A percentile compares a stretch with the other conserved stretches of the same genome.
phyloP scores from a whole-genome alignment of 2,797 vertebrate genomes.

The Myotis pilosus region DNA sequence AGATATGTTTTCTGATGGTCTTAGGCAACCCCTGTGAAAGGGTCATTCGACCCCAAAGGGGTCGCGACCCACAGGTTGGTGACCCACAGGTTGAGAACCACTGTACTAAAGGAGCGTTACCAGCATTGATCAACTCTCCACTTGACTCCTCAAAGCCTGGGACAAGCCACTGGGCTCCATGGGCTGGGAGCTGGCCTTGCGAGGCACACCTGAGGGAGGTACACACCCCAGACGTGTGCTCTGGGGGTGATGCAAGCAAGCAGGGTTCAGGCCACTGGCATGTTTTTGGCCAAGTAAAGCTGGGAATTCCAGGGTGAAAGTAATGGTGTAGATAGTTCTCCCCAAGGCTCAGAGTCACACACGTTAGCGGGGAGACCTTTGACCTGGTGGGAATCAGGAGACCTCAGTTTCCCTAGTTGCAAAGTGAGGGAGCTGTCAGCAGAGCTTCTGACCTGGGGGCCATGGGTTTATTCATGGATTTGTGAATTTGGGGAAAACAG shows the following conservation, averaged over 20 bases:
- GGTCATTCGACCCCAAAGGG: no score
- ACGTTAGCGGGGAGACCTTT: neutral
- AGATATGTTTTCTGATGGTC: no score
- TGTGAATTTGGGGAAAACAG: neutral
- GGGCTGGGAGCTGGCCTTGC: neutral
- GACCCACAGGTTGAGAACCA: no score
- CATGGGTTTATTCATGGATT: neutral
- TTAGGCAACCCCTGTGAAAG: no score
- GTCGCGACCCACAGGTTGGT: no score
- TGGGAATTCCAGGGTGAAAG: neutral
- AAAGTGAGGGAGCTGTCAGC: neutral
- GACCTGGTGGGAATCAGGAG: neutral
- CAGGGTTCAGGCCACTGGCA: neutral
- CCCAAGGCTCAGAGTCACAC: neutral
- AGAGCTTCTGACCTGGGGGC: neutral
- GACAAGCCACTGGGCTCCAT: neutral
- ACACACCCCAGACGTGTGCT: neutral
- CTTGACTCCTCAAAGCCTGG: neutral
- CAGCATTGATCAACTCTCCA: neutral
- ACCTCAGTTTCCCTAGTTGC: neutral
- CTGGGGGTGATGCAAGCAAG: neutral
- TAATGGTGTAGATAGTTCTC: neutral
- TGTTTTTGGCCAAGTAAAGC: neutral
- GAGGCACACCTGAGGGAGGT: neutral
- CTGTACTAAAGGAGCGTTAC: neutral